Evolutionary conservation across 2,797 vertebrate genomes (phyloP), one percentile per base, ranked within the genome.

Genomic region (Epinephelus malabaricus): DNA sequence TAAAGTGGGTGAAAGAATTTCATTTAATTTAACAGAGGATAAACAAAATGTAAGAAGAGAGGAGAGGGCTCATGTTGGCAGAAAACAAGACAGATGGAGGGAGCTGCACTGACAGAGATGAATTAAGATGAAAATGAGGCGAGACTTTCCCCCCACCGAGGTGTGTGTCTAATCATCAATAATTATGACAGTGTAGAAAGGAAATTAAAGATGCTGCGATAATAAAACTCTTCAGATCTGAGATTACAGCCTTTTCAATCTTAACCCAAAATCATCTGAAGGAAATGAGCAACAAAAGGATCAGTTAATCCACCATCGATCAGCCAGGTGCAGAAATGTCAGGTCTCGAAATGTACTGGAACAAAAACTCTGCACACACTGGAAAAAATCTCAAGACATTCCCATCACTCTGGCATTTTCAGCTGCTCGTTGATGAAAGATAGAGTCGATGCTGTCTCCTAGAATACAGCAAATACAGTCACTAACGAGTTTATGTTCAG

Each of bases 201-300:
- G 21, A 69, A 69, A 82, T 12, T 54, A 69, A 75, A 75, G 25
- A 71, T 74, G 49, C 3, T 21, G 30, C 14, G 25, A 63, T 53
- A 49, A 65, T 4, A 2, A 51, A 47, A 54, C 40, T 17, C 6
- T 55, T 34, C 15, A 61, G 25, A 58, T 38, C 25, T 2, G 46
- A 58, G 12, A 25, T 34, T 6, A 69, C 0, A 23, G 2, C 30
- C 61, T 69, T 34, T 9, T 43, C 14, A 23, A 25, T 14, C 17
- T 25, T 3, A 27, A 9, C 21, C 14, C 25, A 10, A 54, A 62
- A 6, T 19, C 10, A 59, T 38, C 19, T 21, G 12, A 76, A 54
- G 6, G 43, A 49, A 25, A 34, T 1, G 21, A 64, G 19, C 58
- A 45, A 45, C 6, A 50, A 27, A 15, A 30, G 12, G 14, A 25